Percentiles rank a stretch among this genome's conserved stretches.
phyloP scores from a whole-genome alignment of 1,140 invertebrate genomes.

The Melanaphis sacchari region DNA sequence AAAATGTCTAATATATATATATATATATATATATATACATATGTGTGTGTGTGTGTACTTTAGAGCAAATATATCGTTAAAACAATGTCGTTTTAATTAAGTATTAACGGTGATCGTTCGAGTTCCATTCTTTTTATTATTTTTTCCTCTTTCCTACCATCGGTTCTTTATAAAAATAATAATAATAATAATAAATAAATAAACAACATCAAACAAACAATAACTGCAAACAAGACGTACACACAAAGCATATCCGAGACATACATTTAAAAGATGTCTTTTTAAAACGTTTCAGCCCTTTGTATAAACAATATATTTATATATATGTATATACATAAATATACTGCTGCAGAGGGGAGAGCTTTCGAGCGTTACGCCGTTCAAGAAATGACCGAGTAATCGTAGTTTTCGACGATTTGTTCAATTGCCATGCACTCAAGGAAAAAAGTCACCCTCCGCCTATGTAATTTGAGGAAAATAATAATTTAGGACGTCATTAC shows the following conservation, averaged over 20 bases:
- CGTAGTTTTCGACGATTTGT: conserved; percentile 42
- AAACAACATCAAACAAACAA: conserved; percentile 23
- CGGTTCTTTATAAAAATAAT: not conserved
- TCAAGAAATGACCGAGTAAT: conserved; percentile 42
- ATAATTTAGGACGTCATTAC: conserved; percentile 23
- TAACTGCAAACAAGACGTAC: conserved; percentile 17
- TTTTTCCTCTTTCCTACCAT: not conserved
- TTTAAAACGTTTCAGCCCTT: conserved; percentile 46
- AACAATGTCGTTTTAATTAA: not conserved
- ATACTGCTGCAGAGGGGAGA: not conserved
- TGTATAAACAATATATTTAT: not conserved
- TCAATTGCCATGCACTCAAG: conserved; percentile 21
- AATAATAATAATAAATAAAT: conserved; percentile 6
- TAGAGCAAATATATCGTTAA: not conserved
- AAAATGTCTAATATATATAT: too few species aligned
- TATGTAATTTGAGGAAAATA: conserved; percentile 29
- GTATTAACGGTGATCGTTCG: not conserved
- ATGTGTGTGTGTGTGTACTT: not conserved
- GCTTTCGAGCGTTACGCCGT: conserved; percentile 48
- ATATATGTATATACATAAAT: not conserved
- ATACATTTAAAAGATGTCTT: conserved; percentile 40
- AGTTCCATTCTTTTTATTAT: not conserved
- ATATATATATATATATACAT: too few species aligned
- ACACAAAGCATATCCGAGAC: conserved; percentile 2
- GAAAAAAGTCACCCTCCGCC: conserved; percentile 42